These are phyloP conservation scores for Ricordea florida DNA, from an alignment of 92 coral and sea anemone species.

Conservation along the genomic window DNA sequence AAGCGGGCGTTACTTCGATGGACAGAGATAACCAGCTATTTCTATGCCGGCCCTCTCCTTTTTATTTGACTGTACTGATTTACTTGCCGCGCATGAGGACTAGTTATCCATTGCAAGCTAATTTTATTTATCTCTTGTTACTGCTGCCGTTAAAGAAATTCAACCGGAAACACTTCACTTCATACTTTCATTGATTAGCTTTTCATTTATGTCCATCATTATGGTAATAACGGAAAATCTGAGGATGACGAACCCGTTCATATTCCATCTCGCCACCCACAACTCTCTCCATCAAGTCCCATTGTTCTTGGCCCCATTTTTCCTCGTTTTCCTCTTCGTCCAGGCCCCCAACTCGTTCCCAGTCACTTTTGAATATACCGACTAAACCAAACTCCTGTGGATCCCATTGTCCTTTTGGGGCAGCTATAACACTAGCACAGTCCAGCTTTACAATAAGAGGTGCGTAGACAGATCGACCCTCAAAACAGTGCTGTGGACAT, in stretches of 20 bases:
- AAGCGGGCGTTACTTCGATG: no score
- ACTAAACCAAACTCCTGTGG: slow-evolving; percentile 82
- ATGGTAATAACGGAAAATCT: slow-evolving; percentile 77
- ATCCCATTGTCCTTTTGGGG: slow-evolving; percentile 80
- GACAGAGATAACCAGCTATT: no score
- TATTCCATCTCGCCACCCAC: slow-evolving; percentile 69
- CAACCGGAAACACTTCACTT: no score
- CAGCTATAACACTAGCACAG: slow-evolving; percentile 62
- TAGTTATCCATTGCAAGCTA: no score
- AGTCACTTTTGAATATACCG: slow-evolving; percentile 85
- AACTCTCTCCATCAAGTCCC: slow-evolving; percentile 84
- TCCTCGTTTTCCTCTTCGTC: slow-evolving; percentile 51
- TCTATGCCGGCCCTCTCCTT: no score
- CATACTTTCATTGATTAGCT: slow-evolving; percentile 23
- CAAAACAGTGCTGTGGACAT: slow-evolving; percentile 77
- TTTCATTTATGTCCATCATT: slow-evolving; percentile 80
- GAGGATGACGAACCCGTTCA: slow-evolving; percentile 68
- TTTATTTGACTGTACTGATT: no score
- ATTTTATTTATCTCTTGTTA: no score
- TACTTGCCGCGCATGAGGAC: no score
- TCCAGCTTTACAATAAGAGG: slow-evolving; percentile 73
- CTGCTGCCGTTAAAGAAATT: no score
- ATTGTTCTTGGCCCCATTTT: slow-evolving; percentile 94
- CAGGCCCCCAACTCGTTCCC: slow-evolving; percentile 85
- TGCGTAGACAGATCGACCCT: slow-evolving; percentile 78